Evolutionary conservation across 2,113 vertebrate genomes (phyloP), one percentile per base, ranked within the genome.

Genomic region (Turnix velox): DNA sequence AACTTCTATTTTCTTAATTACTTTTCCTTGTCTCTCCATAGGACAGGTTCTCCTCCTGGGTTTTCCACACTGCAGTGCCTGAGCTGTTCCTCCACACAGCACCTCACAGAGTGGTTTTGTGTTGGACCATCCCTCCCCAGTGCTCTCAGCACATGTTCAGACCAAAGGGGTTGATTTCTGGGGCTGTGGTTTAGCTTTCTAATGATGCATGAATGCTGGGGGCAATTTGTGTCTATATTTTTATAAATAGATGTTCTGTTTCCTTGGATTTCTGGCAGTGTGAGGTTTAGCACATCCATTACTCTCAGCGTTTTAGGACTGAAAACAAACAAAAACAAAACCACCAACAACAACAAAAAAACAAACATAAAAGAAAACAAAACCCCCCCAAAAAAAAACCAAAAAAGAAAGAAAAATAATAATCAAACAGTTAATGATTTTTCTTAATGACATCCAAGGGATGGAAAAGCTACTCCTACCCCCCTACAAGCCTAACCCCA

Each of bases 251-350:
- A 45, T 57, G 37, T 42, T 80, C 82, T 25, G 39, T 54, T 75
- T 82, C 54, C 66, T 66, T 19, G 23, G 45, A 10, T 80, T 87
- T 89, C 67, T 83, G 33, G 74, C 13, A 45, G 45, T 39, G 71
- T 66, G 84, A 91, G 66, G 48, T 75, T 94, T 69, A 67, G 61
- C 91, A 73, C 75, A 37, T 72, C 55, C 39, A 28, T 73, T 65
- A 46, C 31, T 35, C 51, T 28, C 7, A 3, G 30, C 4, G 6
- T 66, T 91, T 81, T 28, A 69, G 40, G 76, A 33, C 25, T 12
- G 19, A 10, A 46, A 68, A 72, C 49, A 35, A 49, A 59, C 37
- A 40, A 30, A 51, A 20, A 10, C 42, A 24, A 39, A 72, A 59
- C n/a, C n/a, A n/a, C n/a, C n/a, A n/a, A n/a, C n/a, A n/a, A n/a